A percentile compares a stretch with the other conserved stretches of the same genome.
Conservation (phyloP, 2,797 vertebrate species). For the Tachyglossus aculeatus region DNA sequence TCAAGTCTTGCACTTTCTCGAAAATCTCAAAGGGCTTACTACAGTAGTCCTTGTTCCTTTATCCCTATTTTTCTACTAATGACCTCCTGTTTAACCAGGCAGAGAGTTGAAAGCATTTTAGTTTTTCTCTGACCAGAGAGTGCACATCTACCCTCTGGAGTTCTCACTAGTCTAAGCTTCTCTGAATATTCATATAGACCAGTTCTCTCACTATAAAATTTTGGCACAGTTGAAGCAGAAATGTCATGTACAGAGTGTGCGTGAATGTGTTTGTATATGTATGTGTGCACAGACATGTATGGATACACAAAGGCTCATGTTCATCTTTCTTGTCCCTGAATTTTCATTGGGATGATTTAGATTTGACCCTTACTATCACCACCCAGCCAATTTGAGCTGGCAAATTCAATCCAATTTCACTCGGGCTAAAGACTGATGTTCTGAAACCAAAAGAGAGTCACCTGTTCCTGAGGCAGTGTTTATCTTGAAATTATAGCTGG, state of each 20-base stretch:
- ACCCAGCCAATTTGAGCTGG: not conserved
- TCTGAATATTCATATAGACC: too few species aligned
- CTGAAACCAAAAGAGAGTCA: constrained; percentile 3
- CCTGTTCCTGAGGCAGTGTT: constrained; percentile 6
- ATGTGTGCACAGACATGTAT: too few species aligned
- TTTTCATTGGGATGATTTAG: not conserved
- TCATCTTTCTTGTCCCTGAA: too few species aligned
- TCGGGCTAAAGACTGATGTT: not conserved
- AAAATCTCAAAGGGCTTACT: constrained; percentile 20
- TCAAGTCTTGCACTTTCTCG: not conserved
- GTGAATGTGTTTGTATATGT: not conserved
- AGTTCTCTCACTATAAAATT: too few species aligned
- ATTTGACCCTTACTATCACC: constrained; percentile 7
- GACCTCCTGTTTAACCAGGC: not conserved
- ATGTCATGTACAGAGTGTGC: not conserved
- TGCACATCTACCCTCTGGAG: not conserved
- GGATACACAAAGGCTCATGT: too few species aligned
- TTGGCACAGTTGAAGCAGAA: constrained; percentile 1
- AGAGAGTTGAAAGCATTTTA: not conserved
- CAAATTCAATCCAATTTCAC: constrained; percentile 20
- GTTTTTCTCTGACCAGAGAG: not conserved
- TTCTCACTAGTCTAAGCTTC: not conserved
- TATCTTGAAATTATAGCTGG: constrained; percentile 28
- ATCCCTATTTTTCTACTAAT: not conserved
- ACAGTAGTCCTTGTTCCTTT: not conserved